Base-by-base conservation (phyloP, 2,113 vertebrate species). In the Dolichotis patagonum region DNA sequence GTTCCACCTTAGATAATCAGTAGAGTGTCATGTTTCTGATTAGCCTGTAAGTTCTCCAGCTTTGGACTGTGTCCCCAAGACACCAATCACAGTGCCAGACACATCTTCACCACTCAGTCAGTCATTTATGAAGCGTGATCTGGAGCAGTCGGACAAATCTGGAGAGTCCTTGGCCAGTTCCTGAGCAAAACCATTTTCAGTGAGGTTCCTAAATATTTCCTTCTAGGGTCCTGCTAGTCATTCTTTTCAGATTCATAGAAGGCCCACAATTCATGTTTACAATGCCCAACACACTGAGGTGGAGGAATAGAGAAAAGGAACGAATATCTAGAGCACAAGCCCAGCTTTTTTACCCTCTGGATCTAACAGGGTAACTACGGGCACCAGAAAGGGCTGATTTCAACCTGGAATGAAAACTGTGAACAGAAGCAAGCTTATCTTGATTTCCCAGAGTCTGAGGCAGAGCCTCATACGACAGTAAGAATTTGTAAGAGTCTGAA, bases 401-500 rank as follows among this genome's bases (percentile, higher is more conserved):
- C 95, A 96, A 86, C 85, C 20, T 35, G 73, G 24, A 69, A 96
- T 88, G 88, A 95, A 90, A 96, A 97, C 43, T 77, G 56, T 96
- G 38, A 96, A 58, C 94, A 88, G 96, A 96, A 96, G 73, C 77
- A 90, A 95, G 71, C 54, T 92, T 11, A 12, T 73, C 54, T 88
- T 91, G 46, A n/a, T 92, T 97, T 97, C 95, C 94, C 94, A 96
- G 77, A 96, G 77, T 88, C 56, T 84, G n/a, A 96, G 43, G 84
- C 77, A 95, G 85, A 95, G 69, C 85, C 62, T 86, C 16, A 1
- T 62, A 81, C 46, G 69, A 94, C 80, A 84, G 26, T 91, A 92
- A 90, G 2, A 3, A 7, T 46, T 81, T 84, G 71, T 80, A 88
- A 91, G 56, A 82, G 85, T 80, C 41, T 83, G 71, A 90, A 91